Evolutionary conservation across 2,797 vertebrate genomes (phyloP).

Genomic region (Ceyx erithaca): DNA sequence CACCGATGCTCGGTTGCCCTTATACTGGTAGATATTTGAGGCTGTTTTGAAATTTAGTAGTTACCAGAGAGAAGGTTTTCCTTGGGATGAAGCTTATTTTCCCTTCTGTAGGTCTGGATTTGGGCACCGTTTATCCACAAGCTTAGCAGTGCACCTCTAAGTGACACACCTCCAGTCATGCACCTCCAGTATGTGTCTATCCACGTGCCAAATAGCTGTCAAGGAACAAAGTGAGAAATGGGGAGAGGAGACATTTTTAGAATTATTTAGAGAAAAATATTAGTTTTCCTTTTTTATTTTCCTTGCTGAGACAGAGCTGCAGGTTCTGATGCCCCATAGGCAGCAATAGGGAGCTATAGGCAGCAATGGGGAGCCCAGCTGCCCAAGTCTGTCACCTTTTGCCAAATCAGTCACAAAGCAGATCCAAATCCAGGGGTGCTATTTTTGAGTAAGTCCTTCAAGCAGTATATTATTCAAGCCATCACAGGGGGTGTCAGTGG

Average conservation of each 20-base stretch:
- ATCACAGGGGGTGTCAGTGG: not conserved
- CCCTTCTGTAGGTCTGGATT: not conserved
- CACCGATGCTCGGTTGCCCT: rapidly evolving
- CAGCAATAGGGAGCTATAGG: not conserved
- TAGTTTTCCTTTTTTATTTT: not conserved
- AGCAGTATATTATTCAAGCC: not conserved
- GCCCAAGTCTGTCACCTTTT: not conserved
- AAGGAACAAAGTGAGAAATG: not conserved
- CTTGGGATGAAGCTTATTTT: not conserved
- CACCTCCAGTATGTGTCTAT: not conserved
- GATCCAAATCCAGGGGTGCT: not conserved
- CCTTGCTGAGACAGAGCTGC: not conserved
- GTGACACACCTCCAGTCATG: not conserved
- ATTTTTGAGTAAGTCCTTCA: not conserved
- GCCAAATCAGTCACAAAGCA: not conserved
- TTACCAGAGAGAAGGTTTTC: not conserved
- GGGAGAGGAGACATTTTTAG: not conserved
- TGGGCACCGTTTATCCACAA: not conserved
- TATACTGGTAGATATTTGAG: not conserved
- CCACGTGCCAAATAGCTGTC: not conserved
- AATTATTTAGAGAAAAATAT: not conserved
- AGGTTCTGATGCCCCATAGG: rapidly evolving
- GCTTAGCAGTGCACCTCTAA: not conserved
- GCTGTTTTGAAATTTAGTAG: not conserved
- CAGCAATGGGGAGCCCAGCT: not conserved